A percentile compares a stretch with the other conserved stretches of the same genome.
Evolutionary conservation across 2,797 vertebrate species (phyloP).

Genomic region (Siniperca obscura): DNA sequence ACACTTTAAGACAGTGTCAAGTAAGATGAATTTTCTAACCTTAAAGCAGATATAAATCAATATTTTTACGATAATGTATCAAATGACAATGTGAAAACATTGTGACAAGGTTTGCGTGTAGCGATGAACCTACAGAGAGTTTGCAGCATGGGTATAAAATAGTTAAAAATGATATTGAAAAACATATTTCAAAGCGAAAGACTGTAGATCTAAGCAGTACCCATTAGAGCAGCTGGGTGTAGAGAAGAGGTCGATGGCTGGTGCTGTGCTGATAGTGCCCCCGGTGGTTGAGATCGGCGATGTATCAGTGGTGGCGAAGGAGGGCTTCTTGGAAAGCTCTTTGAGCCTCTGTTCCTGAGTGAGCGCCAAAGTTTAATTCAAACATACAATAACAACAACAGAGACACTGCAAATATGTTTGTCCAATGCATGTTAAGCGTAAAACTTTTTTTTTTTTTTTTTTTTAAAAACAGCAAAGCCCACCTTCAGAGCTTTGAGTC

Average conservation of each 20-base stretch:
- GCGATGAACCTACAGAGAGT: no score
- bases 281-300: constrained; percentile 95
- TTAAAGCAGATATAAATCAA: neutral
- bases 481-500: constrained; percentile 98
- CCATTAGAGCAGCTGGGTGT: constrained; percentile 98
- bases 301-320: constrained; percentile 95
- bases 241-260: constrained; percentile 97
- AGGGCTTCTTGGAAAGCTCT: constrained; percentile 97
- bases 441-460: no score
- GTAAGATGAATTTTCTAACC: no score
- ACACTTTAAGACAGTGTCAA: neutral
- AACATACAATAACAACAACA: constrained; percentile 20
- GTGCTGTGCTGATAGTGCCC: constrained; percentile 93
- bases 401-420: neutral
- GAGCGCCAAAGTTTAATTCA: constrained; percentile 18
- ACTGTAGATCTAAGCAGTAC: constrained; percentile 72
- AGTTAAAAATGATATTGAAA: neutral
- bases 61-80: no score
- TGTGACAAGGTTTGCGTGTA: no score
- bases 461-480: neutral
- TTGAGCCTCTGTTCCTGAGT: constrained; percentile 96
- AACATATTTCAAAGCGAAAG: neutral
- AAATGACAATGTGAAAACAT: no score
- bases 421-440: no score
- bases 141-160: no score